Evolutionary conservation across 2,113 vertebrate genomes (phyloP).

Genomic region (Cathartes aura): DNA sequence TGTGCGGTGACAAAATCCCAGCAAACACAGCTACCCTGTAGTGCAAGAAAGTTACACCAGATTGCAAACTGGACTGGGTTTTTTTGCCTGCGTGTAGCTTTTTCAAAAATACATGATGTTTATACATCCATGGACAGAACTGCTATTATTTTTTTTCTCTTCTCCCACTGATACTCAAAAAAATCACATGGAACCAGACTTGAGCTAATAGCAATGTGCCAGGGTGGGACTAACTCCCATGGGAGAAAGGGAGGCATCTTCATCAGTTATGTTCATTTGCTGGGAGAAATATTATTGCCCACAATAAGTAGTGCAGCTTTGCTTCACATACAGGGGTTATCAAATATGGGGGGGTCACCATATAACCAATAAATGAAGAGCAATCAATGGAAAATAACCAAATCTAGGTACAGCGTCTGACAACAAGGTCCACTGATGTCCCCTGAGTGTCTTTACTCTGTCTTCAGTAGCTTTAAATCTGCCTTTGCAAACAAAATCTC

Average conservation of each 20-base stretch:
- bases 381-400: not conserved
- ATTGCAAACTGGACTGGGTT: not conserved
- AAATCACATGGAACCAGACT: not conserved
- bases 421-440: not conserved
- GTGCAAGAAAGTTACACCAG: not conserved
- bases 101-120: not conserved
- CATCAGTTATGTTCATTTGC: not conserved
- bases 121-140: not conserved
- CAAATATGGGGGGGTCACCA: not conserved
- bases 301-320: not conserved
- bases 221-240: not conserved
- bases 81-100: not conserved
- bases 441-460: not conserved
- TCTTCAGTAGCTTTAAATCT: not conserved
- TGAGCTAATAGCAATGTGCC: fast-evolving
- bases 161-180: not conserved
- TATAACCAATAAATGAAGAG: not conserved
- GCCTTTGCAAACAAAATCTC: not conserved
- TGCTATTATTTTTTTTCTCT: not conserved
- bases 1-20: too few relatives aligned
- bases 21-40: too few relatives aligned
- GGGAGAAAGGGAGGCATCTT: not conserved
- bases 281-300: not conserved
- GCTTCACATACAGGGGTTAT: not conserved
- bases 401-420: not conserved